phyloP scores from a whole-genome alignment of 1,140 invertebrate genomes.

The Proales similis region DNA sequence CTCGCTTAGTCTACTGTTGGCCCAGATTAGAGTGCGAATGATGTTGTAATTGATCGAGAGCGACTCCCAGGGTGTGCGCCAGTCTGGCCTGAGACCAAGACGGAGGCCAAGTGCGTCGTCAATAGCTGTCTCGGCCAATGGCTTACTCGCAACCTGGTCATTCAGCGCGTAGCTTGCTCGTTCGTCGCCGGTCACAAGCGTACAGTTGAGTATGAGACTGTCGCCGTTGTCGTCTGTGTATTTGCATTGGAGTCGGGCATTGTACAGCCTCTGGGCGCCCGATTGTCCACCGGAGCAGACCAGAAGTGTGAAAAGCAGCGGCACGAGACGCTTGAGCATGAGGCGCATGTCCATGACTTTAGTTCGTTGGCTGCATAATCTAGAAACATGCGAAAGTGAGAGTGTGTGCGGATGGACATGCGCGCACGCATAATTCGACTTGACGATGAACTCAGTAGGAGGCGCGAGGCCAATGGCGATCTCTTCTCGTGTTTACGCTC shows the following conservation, averaged over 20 bases:
- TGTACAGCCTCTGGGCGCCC: no score
- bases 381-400: no score
- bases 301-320: no score
- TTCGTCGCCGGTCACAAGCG: neutral
- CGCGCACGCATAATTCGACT: no score
- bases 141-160: neutral
- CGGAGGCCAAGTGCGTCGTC: neutral
- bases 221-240: conserved; percentile 16
- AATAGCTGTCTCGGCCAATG: neutral
- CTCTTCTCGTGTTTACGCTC: no score
- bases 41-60: conserved; percentile 9
- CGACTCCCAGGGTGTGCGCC: conserved; percentile 19
- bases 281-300: no score
- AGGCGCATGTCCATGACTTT: no score
- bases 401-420: no score
- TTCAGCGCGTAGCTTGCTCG: neutral
- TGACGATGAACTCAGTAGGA: no score
- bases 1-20: neutral
- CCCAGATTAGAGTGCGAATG: neutral
- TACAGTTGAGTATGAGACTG: conserved; percentile 15
- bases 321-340: no score
- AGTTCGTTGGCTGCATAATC: no score
- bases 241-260: conserved; percentile 10
- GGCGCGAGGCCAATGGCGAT: no score
- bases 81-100: conserved; percentile 2